These are phyloP conservation scores for Halichoeres trimaculatus DNA, from an alignment of 2,113 vertebrate genomes.

Conservation along the genomic window DNA sequence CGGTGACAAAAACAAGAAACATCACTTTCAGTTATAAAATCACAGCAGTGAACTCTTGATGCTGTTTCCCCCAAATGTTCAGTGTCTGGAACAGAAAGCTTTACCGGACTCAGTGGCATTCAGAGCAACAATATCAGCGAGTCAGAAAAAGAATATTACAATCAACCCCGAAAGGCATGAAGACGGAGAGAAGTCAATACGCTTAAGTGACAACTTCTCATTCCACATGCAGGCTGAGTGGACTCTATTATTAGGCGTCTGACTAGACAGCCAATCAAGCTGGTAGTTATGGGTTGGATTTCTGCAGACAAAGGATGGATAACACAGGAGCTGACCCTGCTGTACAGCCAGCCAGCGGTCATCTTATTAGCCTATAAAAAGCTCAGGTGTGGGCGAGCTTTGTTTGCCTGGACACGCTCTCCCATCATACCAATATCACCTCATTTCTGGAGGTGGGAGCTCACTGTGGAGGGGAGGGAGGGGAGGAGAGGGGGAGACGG, in stretches of 20 bases:
- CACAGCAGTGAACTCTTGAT: conserved; percentile 1
- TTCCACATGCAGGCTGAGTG: conserved; percentile 23
- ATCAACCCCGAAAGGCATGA: conserved; percentile 33
- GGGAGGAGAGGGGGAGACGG: not conserved
- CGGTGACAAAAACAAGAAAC: conserved; percentile 32
- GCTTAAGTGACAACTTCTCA: conserved; percentile 30
- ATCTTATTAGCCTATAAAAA: conserved; percentile 82
- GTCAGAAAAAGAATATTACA: conserved; percentile 25
- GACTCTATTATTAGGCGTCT: conserved; percentile 61
- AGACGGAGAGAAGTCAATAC: conserved; percentile 14
- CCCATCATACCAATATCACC: conserved; percentile 75
- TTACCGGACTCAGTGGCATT: conserved; percentile 16
- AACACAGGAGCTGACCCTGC: conserved; percentile 61
- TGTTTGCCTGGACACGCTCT: conserved; percentile 74
- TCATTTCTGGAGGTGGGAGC: conserved; percentile 70
- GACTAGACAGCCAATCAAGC: conserved; percentile 66
- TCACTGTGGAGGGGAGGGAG: conserved; percentile 17
- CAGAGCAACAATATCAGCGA: conserved; percentile 4
- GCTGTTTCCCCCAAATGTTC: not conserved
- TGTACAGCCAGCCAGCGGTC: conserved; percentile 58
- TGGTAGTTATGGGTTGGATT: conserved; percentile 64
- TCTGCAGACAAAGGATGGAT: conserved; percentile 51
- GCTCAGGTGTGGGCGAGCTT: conserved; percentile 75
- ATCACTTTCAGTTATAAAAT: conserved; percentile 7
- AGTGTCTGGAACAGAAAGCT: conserved; percentile 11